A percentile compares a stretch with the other conserved stretches of the same genome.
Evolutionary conservation across 2,797 vertebrate species (phyloP).

Genomic region (Poecile montanus): DNA sequence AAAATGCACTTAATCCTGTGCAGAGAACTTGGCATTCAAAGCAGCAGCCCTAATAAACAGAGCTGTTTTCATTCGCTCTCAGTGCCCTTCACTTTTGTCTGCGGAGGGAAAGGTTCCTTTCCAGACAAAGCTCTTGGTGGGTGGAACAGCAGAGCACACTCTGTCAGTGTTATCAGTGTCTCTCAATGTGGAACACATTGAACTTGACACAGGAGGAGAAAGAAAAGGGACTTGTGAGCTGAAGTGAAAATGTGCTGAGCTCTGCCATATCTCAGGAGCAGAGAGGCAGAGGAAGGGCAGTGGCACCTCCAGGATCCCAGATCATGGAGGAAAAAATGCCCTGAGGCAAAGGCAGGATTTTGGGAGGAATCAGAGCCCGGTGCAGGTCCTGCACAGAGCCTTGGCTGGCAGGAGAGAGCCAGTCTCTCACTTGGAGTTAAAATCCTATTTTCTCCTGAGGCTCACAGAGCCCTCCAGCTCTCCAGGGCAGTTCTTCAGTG

Average conservation of each 20-base stretch:
- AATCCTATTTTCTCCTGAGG: background rate
- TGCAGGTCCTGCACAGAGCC: background rate
- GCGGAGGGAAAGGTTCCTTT: constrained; percentile 28
- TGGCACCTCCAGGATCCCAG: background rate
- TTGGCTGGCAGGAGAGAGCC: background rate
- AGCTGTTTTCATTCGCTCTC: constrained; percentile 48
- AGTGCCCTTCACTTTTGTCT: constrained; percentile 34
- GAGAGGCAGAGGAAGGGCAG: background rate
- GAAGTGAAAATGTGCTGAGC: background rate
- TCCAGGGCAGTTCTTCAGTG: background rate
- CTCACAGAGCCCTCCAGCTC: too few species aligned
- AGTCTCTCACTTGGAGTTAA: background rate
- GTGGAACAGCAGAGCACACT: constrained; percentile 33
- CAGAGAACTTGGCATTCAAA: constrained; percentile 52
- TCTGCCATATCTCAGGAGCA: background rate
- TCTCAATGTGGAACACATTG: constrained; percentile 57
- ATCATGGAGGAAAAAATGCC: background rate
- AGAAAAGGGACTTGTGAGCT: constrained; percentile 32
- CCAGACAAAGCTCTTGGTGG: constrained; percentile 47
- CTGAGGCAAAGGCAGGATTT: background rate
- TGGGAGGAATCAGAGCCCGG: background rate
- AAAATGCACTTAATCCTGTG: constrained; percentile 60
- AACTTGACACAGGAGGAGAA: constrained; percentile 46
- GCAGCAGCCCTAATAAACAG: constrained; percentile 35
- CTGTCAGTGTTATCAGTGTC: constrained; percentile 66